A percentile compares a stretch with the other conserved stretches of the same genome.
Evolutionary conservation across 1,140 invertebrate genomes (phyloP).

Genomic region (Notospermus geniculatus): DNA sequence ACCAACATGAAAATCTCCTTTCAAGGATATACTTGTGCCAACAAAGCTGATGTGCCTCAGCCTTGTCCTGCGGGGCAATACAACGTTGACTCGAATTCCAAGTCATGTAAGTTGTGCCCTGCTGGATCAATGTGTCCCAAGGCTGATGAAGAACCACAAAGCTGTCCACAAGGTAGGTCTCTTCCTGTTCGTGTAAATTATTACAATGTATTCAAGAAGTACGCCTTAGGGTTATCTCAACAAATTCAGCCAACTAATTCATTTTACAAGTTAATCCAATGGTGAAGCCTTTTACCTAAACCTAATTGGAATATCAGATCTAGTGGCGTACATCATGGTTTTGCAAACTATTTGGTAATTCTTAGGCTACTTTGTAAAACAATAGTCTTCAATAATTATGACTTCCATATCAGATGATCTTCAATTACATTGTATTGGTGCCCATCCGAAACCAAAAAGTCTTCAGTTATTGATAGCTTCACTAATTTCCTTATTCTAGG

Average conservation of each 20-base stretch:
- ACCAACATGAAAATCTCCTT: neutral
- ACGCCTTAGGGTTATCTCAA: too few species aligned
- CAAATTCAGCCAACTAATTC: too few species aligned
- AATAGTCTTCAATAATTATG: slow-evolving; percentile 21
- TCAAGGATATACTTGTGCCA: slow-evolving; percentile 30
- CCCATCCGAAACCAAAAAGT: slow-evolving; percentile 11
- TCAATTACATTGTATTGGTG: slow-evolving; percentile 10
- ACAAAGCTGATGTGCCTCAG: slow-evolving; percentile 21
- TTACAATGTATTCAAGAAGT: too few species aligned
- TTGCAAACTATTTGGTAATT: too few species aligned
- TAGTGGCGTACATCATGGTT: too few species aligned
- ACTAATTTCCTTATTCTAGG: slow-evolving; percentile 2
- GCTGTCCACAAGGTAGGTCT: slow-evolving; percentile 29
- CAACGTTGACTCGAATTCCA: slow-evolving; percentile 26
- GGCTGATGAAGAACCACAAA: slow-evolving; percentile 16
- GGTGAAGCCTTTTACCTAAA: too few species aligned
- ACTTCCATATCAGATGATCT: slow-evolving; percentile 19
- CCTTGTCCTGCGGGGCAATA: slow-evolving; percentile 30
- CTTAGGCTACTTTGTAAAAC: slow-evolving; percentile 32
- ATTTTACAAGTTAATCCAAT: too few species aligned
- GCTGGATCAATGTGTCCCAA: slow-evolving; percentile 31
- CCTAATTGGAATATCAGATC: too few species aligned
- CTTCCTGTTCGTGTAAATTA: too few species aligned
- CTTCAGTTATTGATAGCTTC: slow-evolving; percentile 15
- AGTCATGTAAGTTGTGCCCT: slow-evolving; percentile 28